Conservation (phyloP, 2,888 invertebrate species). For the Harpalus rufipes region DNA sequence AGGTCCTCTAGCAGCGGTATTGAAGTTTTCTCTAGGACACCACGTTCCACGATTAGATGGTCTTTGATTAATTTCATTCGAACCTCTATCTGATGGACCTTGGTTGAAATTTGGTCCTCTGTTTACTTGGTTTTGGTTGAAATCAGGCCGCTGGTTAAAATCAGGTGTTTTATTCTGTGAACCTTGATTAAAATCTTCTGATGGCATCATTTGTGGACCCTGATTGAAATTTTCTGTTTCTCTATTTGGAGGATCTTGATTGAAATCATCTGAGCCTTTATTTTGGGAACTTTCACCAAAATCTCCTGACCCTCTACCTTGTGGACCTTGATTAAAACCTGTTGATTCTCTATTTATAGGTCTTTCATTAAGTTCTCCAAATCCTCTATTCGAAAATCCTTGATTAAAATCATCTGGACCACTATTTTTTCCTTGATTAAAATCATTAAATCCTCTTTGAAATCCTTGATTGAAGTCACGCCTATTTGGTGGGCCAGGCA, state of each 20-base stretch:
- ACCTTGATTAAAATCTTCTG: conserved; percentile 56
- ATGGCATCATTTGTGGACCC: conserved; percentile 48
- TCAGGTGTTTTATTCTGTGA: conserved; percentile 56
- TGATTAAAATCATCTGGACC: conserved; percentile 52
- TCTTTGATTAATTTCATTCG: conserved; percentile 58
- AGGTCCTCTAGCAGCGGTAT: conserved; percentile 51
- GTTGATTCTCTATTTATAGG: conserved; percentile 57
- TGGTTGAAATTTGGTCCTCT: conserved; percentile 48
- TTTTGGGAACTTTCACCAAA: conserved; percentile 47
- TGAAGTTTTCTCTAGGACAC: conserved; percentile 19
- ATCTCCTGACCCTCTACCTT: conserved; percentile 3
- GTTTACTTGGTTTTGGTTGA: conserved; percentile 23
- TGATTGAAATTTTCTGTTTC: conserved; percentile 30
- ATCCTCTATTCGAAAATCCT: conserved; percentile 57
- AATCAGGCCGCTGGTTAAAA: conserved; percentile 55
- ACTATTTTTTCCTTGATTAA: conserved; percentile 41
- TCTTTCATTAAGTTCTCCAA: conserved; percentile 64
- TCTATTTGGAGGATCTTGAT: conserved; percentile 48
- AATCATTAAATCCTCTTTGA: conserved; percentile 53
- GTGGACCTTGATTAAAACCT: conserved; percentile 67
- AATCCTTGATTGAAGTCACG: conserved; percentile 34
- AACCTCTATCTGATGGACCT: conserved; percentile 55
- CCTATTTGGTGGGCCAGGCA: conserved; percentile 49
- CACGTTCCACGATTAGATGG: conserved; percentile 56
- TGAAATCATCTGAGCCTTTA: conserved; percentile 17